Evolutionary conservation across 2,797 vertebrate species (phyloP).

Genomic region (Apogon hyalosoma): DNA sequence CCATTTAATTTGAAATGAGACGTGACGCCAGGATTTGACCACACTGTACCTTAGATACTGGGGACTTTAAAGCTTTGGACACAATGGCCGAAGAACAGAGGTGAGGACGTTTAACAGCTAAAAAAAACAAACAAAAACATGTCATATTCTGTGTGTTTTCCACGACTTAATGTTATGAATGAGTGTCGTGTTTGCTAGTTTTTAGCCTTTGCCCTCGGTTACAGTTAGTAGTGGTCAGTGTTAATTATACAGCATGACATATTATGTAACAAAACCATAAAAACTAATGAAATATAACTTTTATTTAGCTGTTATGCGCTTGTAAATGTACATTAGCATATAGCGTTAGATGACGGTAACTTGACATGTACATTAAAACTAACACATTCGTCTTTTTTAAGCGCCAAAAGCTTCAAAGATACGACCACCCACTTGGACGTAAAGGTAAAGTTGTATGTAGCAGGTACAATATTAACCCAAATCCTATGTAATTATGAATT

Average conservation of each 20-base stretch:
- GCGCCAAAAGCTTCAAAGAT: constrained; percentile 36
- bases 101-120: constrained; percentile 32
- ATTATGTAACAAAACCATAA: not conserved
- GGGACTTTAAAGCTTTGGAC: accelerated
- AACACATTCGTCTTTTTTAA: constrained; percentile 16
- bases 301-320: too few species aligned
- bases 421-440: constrained; percentile 67
- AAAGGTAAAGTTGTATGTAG: constrained; percentile 64
- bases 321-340: not conserved
- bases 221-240: not conserved
- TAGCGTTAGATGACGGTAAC: not conserved
- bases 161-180: not conserved
- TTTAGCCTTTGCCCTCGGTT: not conserved
- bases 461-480: too few species aligned
- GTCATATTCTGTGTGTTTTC: accelerated
- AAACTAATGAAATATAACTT: not conserved
- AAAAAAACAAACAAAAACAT: too few species aligned
- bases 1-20: not conserved
- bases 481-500: too few species aligned
- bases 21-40: not conserved
- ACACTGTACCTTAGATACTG: not conserved
- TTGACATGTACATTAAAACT: not conserved
- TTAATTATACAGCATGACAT: not conserved
- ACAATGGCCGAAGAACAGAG: constrained; percentile 49
- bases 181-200: not conserved